Percentiles rank a stretch among this genome's conserved stretches.
phyloP scores from a whole-genome alignment of 2,888 invertebrate genomes.

The Gnatocerus cornutus region DNA sequence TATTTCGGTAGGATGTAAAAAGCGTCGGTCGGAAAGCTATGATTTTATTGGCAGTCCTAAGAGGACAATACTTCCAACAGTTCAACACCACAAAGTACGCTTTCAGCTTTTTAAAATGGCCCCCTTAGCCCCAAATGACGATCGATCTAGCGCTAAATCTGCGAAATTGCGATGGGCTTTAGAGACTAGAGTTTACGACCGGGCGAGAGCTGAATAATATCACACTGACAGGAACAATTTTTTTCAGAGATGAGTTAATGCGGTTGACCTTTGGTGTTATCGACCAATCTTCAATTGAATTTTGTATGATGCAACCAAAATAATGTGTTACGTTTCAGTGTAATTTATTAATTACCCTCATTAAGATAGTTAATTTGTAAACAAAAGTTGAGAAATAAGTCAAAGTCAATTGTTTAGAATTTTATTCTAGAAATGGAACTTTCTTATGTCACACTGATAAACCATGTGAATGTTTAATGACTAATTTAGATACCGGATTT shows the following conservation, averaged over 20 bases:
- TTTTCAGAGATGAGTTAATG: conserved; percentile 14
- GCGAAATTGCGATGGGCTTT: conserved; percentile 68
- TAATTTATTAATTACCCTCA: conserved; percentile 50
- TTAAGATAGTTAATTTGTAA: conserved; percentile 44
- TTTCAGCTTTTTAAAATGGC: conserved; percentile 71
- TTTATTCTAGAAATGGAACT: neutral
- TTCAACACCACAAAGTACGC: conserved; percentile 70
- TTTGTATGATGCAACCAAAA: conserved; percentile 50
- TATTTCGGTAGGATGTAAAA: conserved; percentile 50
- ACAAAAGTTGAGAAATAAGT: conserved; percentile 43
- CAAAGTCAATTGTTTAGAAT: conserved; percentile 35
- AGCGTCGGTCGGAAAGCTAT: conserved; percentile 61
- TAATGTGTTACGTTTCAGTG: conserved; percentile 47
- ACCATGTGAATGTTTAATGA: conserved; percentile 1
- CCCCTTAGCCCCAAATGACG: conserved; percentile 71
- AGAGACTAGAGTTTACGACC: conserved; percentile 55
- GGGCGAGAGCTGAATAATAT: conserved; percentile 37
- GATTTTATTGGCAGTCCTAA: conserved; percentile 69
- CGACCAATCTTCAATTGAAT: conserved; percentile 20
- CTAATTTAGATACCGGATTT: neutral
- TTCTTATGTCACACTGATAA: conserved; percentile 4
- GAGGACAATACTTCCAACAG: conserved; percentile 65
- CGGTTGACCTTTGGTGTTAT: conserved; percentile 20
- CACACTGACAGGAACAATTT: conserved; percentile 22
- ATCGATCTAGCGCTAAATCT: conserved; percentile 70